A percentile compares a stretch with the other conserved stretches of the same genome.
These are phyloP conservation scores for Parazoanthus atlanticus DNA, from an alignment of 92 coral and sea anemone genomes.

Conservation along the genomic window DNA sequence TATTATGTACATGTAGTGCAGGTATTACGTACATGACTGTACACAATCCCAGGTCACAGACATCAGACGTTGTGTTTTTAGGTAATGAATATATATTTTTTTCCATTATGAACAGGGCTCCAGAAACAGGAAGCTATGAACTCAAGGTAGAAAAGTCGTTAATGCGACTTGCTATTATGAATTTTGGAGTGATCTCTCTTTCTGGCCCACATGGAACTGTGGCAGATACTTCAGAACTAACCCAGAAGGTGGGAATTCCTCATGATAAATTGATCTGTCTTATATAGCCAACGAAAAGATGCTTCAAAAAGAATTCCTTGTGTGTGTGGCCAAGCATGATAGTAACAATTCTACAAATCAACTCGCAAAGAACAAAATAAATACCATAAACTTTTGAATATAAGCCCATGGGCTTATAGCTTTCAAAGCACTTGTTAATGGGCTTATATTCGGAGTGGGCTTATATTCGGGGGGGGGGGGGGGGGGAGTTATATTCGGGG, in stretches of 20 bases:
- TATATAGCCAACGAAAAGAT: too few species aligned
- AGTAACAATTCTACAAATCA: background rate
- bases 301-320: background rate
- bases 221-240: conserved; percentile 68
- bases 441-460: too few species aligned
- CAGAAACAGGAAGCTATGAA: conserved; percentile 54
- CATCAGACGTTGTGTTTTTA: background rate
- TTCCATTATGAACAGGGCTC: conserved; percentile 21
- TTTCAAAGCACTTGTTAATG: too few species aligned
- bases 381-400: too few species aligned
- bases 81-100: background rate
- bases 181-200: conserved; percentile 57
- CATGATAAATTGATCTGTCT: too few species aligned
- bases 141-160: conserved; percentile 69
- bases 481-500: too few species aligned
- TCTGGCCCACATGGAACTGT: conserved; percentile 54
- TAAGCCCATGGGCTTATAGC: too few species aligned
- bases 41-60: background rate
- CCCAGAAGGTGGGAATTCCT: conserved; percentile 50
- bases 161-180: conserved; percentile 61
- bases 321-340: too few species aligned
- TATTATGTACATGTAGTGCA: too few species aligned
- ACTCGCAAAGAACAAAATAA: too few species aligned
- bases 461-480: too few species aligned
- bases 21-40: background rate